Base-by-base conservation (phyloP, 2,113 vertebrate species). In the Stigmatopora nigra region DNA sequence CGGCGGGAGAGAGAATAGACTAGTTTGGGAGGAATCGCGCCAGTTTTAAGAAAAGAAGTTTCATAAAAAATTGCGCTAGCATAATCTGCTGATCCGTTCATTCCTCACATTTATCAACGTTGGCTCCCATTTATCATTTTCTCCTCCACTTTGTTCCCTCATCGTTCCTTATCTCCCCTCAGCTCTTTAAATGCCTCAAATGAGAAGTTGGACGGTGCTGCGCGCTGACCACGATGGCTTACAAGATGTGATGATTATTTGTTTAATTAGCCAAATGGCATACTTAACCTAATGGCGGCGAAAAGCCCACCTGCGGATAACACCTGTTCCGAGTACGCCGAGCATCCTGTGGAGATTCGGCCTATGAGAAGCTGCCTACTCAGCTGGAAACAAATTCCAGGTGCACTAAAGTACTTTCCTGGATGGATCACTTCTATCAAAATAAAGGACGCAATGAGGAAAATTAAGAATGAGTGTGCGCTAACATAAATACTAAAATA, bases 231-330 rank as follows among this genome's bases (percentile, higher is more conserved):
- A 46, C 71, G 69, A 77, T 79, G 78, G 55, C 79, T 65, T 75
- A 65, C 19, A 44, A 70, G 63, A 86, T 77, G 72, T 73, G 70
- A 80, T 86, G 84, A 87, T 78, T 72, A 76, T 81, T 80, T 82
- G 77, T 83, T 82, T 79, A 79, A 84, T 82, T 67, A 81, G 74
- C 72, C 76, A 83, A 80, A 87, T 83, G 76, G 66, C 61, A 57
- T 64, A 66, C 79, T 87, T 71, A 79, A 79, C 62, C 73, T 76
- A 64, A 82, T 81, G 59, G 69, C 67, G 61, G 73, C 69, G 47
- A 55, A 65, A 80, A 64, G 53, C 65, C 77, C 84, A 86, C 73
- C 70, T 83, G 81, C 70, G 79, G 68, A 62, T 64, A 78, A 84
- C 77, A 84, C 81, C 76, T 87, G 82, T 64, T 64, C 65, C 19